Percentiles rank a stretch among this genome's conserved stretches.
phyloP scores from a whole-genome alignment of 1,140 invertebrate species.

The Telenomus remus region DNA sequence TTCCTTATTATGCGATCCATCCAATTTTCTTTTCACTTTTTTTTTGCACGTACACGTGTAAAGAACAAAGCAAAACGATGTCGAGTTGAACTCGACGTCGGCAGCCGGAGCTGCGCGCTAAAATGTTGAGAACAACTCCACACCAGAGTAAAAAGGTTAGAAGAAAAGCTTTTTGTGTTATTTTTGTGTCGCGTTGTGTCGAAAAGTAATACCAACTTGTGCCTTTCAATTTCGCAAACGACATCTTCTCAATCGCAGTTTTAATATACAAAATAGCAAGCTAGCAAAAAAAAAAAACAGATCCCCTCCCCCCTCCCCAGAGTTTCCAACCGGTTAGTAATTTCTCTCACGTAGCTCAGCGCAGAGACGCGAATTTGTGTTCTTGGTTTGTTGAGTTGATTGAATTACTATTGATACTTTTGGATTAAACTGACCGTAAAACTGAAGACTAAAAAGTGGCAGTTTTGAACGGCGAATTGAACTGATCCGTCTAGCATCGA shows the following conservation, averaged over 20 bases:
- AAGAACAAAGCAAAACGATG: conserved; percentile 57
- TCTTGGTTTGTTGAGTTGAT: no score
- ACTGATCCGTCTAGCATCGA: not conserved
- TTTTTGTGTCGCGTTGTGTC: conserved; percentile 15
- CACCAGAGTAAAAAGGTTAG: conserved; percentile 57
- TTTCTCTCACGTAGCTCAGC: no score
- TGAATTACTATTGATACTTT: no score
- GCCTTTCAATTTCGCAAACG: no score
- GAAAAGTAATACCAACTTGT: conserved; percentile 20
- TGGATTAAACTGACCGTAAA: no score
- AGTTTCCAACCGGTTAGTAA: no score
- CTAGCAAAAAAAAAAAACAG: no score
- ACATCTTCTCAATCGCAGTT: no score
- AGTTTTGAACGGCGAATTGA: not conserved
- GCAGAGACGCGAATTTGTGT: no score
- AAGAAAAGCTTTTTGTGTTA: conserved; percentile 54
- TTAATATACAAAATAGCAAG: no score
- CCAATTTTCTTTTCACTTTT: conserved; percentile 56
- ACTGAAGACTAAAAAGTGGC: no score
- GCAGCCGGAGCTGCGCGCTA: conserved; percentile 45
- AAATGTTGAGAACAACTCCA: conserved; percentile 51
- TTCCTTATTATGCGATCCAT: conserved; percentile 53
- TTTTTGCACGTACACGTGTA: conserved; percentile 22
- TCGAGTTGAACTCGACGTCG: conserved; percentile 56
- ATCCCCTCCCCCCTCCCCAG: no score